Evolutionary conservation across 2,113 vertebrate genomes (phyloP).

Genomic region (Corynorhinus townsendii): DNA sequence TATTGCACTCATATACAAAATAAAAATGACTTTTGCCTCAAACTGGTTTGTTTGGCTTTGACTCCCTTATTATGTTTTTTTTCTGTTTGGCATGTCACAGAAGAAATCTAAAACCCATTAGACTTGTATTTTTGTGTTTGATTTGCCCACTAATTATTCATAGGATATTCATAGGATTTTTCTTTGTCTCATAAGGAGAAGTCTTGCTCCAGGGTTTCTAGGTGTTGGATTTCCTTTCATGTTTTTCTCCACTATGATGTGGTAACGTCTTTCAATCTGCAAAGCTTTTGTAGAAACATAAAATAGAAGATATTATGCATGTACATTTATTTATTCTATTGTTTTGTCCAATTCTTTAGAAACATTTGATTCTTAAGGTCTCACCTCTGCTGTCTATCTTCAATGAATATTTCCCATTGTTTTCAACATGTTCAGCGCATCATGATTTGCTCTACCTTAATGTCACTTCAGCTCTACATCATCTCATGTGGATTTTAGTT

Average conservation of each 20-base stretch:
- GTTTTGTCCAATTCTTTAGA: background rate
- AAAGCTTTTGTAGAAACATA: background rate
- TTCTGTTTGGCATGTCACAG: background rate
- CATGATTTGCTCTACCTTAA: background rate
- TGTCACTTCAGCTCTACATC: fast-evolving
- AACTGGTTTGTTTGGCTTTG: background rate
- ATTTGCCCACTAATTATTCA: background rate
- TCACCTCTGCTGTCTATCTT: background rate
- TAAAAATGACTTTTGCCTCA: background rate
- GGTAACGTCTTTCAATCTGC: background rate
- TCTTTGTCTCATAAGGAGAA: background rate
- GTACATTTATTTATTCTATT: background rate
- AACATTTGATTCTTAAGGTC: background rate
- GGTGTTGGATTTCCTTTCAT: background rate
- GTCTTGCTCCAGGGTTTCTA: background rate
- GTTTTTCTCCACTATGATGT: background rate
- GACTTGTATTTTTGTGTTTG: background rate
- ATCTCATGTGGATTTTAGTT: background rate
- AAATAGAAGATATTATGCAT: background rate
- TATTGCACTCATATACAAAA: background rate
- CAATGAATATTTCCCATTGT: background rate
- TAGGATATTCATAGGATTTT: background rate
- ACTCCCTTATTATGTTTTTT: background rate
- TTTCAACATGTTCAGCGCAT: background rate
- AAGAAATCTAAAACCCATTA: background rate